These are phyloP conservation scores for Hippocampus barbouri DNA, from an alignment of 2,113 vertebrate species.

Conservation along the genomic window DNA sequence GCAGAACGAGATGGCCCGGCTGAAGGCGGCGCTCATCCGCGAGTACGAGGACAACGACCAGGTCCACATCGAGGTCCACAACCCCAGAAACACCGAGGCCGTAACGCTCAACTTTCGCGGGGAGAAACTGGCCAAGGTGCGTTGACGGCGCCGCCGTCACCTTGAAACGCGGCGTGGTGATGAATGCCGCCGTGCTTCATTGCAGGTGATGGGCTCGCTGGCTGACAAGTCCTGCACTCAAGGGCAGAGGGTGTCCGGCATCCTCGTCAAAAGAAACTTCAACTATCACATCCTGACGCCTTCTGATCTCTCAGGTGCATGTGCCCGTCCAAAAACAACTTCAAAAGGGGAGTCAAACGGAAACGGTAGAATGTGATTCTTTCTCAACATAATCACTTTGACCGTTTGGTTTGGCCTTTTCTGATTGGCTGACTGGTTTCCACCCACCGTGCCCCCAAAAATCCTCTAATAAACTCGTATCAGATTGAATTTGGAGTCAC, in stretches of 20 bases:
- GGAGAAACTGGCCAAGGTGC: conserved; percentile 95
- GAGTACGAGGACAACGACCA: conserved; percentile 98
- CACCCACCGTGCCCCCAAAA: too few relatives aligned
- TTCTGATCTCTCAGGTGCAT: background rate
- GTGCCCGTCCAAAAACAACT: background rate
- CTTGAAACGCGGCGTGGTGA: background rate
- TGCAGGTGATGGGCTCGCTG: conserved; percentile 92
- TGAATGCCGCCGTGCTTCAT: conserved; percentile 44
- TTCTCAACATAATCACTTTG: too few relatives aligned
- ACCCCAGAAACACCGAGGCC: conserved; percentile 93
- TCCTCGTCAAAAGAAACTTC: conserved; percentile 95
- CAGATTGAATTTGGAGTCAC: too few relatives aligned
- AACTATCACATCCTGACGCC: conserved; percentile 96
- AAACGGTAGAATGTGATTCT: too few relatives aligned
- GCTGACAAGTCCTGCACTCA: conserved; percentile 91
- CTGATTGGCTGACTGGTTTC: too few relatives aligned
- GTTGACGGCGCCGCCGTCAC: background rate
- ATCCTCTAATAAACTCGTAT: too few relatives aligned
- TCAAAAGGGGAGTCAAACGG: too few relatives aligned
- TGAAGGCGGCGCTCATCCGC: conserved; percentile 93
- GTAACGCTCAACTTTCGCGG: conserved; percentile 96
- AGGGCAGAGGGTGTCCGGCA: conserved; percentile 91
- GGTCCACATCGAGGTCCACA: conserved; percentile 95
- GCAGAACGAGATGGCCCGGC: conserved; percentile 97
- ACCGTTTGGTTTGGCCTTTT: too few relatives aligned